phyloP scores from a whole-genome alignment of 2,797 vertebrate genomes.

The Sebastes paucispinis region DNA sequence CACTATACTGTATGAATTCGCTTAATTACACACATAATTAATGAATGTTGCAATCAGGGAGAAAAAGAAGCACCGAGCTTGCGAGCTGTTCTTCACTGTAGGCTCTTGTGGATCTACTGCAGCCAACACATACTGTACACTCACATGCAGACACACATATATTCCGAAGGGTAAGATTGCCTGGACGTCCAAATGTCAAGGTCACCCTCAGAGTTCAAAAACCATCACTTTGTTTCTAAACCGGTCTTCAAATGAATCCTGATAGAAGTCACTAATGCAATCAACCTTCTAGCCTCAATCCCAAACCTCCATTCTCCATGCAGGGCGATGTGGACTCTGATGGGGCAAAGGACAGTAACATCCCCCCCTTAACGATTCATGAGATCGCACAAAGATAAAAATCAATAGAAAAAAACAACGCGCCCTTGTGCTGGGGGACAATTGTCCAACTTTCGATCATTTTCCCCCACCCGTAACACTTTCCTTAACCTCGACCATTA shows the following conservation, averaged over 20 bases:
- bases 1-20: neutral
- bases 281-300: slow-evolving; percentile 74
- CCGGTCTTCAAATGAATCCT: slow-evolving; percentile 71
- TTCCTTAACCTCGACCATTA: slow-evolving; percentile 54
- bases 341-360: slow-evolving; percentile 64
- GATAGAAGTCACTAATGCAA: slow-evolving; percentile 77
- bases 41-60: neutral
- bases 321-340: slow-evolving; percentile 27
- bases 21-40: slow-evolving; percentile 10
- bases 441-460: slow-evolving; percentile 53
- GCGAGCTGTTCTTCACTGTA: neutral
- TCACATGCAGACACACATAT: neutral
- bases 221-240: slow-evolving; percentile 73
- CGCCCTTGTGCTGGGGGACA: slow-evolving; percentile 25
- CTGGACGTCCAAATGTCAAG: slow-evolving; percentile 59
- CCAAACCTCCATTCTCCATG: slow-evolving; percentile 53
- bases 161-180: slow-evolving; percentile 42
- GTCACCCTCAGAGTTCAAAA: slow-evolving; percentile 69
- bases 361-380: slow-evolving; percentile 38
- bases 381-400: slow-evolving; percentile 49
- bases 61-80: neutral
- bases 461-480: slow-evolving; percentile 34
- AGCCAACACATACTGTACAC: neutral
- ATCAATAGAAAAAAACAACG: slow-evolving; percentile 51
- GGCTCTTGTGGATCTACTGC: neutral